Evolutionary conservation across 1,140 invertebrate genomes (phyloP).

Genomic region (Dufourea novaeangliae): DNA sequence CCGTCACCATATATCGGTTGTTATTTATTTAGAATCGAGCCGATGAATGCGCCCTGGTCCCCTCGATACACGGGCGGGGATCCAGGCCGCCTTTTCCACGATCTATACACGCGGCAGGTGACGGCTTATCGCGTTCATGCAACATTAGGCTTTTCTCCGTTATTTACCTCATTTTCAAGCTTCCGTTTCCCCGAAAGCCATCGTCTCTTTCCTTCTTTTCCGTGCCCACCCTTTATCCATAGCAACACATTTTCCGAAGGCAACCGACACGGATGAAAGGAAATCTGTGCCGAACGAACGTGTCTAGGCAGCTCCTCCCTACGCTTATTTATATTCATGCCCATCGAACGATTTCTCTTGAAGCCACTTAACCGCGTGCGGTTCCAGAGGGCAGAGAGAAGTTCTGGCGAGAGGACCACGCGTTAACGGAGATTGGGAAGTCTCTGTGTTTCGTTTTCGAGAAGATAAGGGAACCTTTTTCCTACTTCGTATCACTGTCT

Average conservation of each 20-base stretch:
- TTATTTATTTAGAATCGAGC: slow-evolving; percentile 75
- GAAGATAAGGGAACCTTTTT: too few relatives aligned
- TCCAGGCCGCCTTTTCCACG: slow-evolving; percentile 21
- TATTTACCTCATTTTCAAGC: slow-evolving; percentile 73
- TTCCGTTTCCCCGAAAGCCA: slow-evolving; percentile 63
- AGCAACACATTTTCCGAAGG: slow-evolving; percentile 46
- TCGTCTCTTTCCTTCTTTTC: slow-evolving; percentile 34
- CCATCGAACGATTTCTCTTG: not conserved
- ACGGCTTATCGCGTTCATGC: slow-evolving; percentile 80
- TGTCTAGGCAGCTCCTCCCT: not conserved
- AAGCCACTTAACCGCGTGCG: not conserved
- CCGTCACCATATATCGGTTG: slow-evolving; percentile 55
- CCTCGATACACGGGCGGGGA: slow-evolving; percentile 54
- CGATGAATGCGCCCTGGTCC: slow-evolving; percentile 63
- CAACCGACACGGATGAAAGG: slow-evolving; percentile 24
- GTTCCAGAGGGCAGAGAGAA: not conserved
- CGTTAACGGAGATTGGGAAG: not conserved
- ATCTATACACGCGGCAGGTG: slow-evolving; percentile 64
- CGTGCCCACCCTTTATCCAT: slow-evolving; percentile 32
- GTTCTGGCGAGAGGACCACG: not conserved
- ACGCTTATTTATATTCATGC: slow-evolving; percentile 42
- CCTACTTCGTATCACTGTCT: not conserved
- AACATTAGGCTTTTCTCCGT: slow-evolving; percentile 79
- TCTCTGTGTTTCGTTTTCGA: too few relatives aligned
- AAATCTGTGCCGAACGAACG: slow-evolving; percentile 49